Evolutionary conservation across 92 coral and sea anemone genomes (phyloP).

Genomic region (Hydrozoanthus gracilis): DNA sequence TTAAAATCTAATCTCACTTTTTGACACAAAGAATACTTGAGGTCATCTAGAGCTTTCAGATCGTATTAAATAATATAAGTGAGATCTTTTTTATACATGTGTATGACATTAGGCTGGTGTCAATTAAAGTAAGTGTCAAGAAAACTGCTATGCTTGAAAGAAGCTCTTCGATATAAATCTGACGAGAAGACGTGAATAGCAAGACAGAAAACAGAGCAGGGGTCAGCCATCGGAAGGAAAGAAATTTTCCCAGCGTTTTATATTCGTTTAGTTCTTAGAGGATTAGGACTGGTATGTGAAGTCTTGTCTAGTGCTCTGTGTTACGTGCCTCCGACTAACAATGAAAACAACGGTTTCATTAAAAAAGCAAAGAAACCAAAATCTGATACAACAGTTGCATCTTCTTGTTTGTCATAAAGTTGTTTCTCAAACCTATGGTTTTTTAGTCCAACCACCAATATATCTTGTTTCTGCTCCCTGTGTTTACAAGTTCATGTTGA

Average conservation of each 20-base stretch:
- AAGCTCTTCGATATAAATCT: background rate
- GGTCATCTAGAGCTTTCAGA: constrained; percentile 3
- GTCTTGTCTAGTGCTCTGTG: background rate
- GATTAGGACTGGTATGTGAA: constrained; percentile 26
- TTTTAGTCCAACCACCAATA: background rate
- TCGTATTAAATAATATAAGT: constrained; percentile 18
- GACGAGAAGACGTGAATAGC: background rate
- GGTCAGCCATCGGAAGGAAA: constrained; percentile 37
- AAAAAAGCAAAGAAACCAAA: constrained; percentile 3
- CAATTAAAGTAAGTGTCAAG: background rate
- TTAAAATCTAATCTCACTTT: background rate
- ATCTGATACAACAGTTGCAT: background rate
- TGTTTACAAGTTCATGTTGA: background rate
- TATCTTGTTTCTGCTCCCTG: background rate
- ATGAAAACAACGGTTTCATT: constrained; percentile 16
- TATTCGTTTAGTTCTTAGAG: constrained; percentile 34
- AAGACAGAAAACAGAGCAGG: constrained; percentile 39
- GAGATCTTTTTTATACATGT: background rate
- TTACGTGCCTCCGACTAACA: constrained; percentile 9
- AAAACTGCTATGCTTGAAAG: background rate
- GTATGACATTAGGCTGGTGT: background rate
- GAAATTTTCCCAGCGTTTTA: constrained; percentile 43
- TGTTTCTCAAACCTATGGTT: background rate
- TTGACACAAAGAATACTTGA: background rate
- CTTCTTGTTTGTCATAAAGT: background rate